Percentiles rank a stretch among this genome's conserved stretches.
Evolutionary conservation across 2,888 invertebrate species (phyloP).

Genomic region (Agrochola macilenta): DNA sequence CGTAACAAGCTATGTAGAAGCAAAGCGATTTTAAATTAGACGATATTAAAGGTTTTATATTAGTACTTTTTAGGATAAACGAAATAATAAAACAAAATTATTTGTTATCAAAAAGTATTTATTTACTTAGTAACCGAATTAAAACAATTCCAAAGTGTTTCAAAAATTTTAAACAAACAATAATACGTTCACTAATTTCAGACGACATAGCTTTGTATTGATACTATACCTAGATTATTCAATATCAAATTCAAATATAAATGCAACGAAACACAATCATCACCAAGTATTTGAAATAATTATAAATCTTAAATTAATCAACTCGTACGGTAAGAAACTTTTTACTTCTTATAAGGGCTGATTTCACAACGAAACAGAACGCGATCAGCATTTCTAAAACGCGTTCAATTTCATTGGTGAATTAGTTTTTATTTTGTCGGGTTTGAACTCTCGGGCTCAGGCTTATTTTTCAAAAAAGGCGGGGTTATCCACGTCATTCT

Average conservation of each 20-base stretch:
- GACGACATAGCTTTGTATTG: neutral
- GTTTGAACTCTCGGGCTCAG: neutral
- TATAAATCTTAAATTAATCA: slow-evolving; percentile 9
- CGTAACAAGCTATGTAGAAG: too few relatives aligned
- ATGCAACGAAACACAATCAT: neutral
- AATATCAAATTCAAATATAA: neutral
- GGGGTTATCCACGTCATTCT: slow-evolving; percentile 16
- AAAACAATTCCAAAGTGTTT: too few relatives aligned
- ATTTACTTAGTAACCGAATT: too few relatives aligned
- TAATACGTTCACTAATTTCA: neutral
- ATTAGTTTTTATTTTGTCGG: neutral
- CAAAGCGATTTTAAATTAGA: too few relatives aligned
- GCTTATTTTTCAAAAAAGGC: neutral
- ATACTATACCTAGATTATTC: neutral
- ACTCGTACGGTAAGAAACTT: neutral
- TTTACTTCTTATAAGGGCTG: too few relatives aligned
- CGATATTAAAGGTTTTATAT: too few relatives aligned
- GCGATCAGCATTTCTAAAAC: too few relatives aligned
- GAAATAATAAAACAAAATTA: too few relatives aligned
- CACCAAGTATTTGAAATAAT: neutral
- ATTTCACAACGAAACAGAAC: too few relatives aligned
- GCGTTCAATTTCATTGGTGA: too few relatives aligned
- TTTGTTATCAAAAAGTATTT: too few relatives aligned
- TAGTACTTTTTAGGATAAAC: too few relatives aligned
- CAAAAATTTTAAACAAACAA: neutral